Evolutionary conservation across 2,797 vertebrate genomes (phyloP).

Genomic region (Luscinia megarhynchos): DNA sequence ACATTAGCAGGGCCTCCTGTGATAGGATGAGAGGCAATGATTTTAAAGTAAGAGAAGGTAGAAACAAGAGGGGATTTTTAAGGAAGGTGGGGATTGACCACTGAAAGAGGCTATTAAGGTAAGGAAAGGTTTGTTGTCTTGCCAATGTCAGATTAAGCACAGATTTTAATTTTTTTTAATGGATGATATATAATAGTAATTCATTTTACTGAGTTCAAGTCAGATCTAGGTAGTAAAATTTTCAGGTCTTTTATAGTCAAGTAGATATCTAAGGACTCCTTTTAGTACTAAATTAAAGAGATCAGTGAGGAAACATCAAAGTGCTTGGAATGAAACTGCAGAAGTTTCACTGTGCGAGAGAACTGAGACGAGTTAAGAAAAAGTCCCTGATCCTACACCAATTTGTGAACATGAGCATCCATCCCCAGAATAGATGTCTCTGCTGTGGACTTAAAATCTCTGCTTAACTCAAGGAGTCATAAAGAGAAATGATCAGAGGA

Average conservation of each 20-base stretch:
- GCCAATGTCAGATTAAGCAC: background rate
- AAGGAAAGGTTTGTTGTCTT: background rate
- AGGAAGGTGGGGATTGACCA: background rate
- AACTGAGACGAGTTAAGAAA: background rate
- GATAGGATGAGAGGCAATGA: background rate
- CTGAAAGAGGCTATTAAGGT: background rate
- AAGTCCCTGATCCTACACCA: background rate
- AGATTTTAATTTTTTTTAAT: background rate
- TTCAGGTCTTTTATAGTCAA: background rate
- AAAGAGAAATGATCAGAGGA: background rate
- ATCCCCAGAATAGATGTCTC: background rate
- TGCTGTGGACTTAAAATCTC: background rate
- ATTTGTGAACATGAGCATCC: rapidly evolving
- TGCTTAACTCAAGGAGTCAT: background rate
- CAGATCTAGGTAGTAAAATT: background rate
- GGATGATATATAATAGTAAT: background rate
- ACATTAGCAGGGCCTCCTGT: background rate
- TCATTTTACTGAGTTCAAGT: background rate
- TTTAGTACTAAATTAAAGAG: background rate
- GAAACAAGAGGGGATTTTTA: background rate
- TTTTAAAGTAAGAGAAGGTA: background rate
- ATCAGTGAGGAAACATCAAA: background rate
- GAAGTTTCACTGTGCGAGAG: background rate
- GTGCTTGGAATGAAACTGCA: background rate
- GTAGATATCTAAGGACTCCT: background rate